A percentile compares a stretch with the other conserved stretches of the same genome.
These are phyloP conservation scores for Mus pahari DNA, from an alignment of 2,113 vertebrate species.

Conservation along the genomic window DNA sequence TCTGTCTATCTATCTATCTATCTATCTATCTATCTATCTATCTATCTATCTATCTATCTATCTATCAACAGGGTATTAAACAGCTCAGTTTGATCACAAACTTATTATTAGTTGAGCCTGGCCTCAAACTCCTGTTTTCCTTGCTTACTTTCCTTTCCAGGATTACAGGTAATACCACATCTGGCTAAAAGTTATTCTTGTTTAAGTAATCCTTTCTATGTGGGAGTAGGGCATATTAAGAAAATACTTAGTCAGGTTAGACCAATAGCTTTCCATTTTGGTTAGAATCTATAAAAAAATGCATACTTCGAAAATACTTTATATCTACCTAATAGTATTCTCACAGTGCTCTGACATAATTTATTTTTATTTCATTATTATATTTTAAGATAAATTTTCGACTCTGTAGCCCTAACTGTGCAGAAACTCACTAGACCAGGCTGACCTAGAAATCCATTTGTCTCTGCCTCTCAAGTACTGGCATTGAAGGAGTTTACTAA, in stretches of 20 bases:
- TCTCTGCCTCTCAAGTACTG: neutral
- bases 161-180: neutral
- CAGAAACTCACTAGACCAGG: neutral
- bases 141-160: neutral
- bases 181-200: neutral
- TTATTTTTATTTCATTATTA: neutral
- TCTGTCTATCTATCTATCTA: neutral
- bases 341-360: neutral
- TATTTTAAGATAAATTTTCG: neutral
- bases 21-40: neutral
- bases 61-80: neutral
- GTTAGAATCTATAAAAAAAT: conserved; percentile 19
- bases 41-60: neutral
- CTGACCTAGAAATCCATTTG: neutral
- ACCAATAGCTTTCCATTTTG: conserved; percentile 5
- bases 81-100: neutral
- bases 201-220: neutral
- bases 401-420: neutral
- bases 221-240: conserved; percentile 15
- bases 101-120: too few species aligned
- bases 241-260: conserved; percentile 43
- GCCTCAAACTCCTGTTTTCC: neutral
- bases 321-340: neutral
- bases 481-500: neutral
- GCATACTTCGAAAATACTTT: conserved; percentile 20